phyloP scores from a whole-genome alignment of 2,113 vertebrate genomes.

The Butastur rufipennis region DNA sequence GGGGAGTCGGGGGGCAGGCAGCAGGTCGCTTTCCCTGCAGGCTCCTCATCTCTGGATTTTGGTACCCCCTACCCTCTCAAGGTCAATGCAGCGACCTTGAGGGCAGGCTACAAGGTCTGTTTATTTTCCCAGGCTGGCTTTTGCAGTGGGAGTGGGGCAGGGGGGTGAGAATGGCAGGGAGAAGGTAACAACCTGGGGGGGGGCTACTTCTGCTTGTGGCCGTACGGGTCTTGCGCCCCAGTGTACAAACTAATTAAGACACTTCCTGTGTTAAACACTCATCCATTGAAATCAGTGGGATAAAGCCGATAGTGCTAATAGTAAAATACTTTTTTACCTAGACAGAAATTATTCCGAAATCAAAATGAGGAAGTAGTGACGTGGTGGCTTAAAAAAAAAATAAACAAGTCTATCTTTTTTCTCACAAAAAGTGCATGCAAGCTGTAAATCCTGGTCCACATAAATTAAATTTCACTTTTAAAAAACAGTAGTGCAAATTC shows the following conservation, averaged over 20 bases:
- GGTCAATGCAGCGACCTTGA: conserved; percentile 46
- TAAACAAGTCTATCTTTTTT: background rate
- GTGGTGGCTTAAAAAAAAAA: background rate
- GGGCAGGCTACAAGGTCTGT: conserved; percentile 16
- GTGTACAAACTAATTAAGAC: background rate
- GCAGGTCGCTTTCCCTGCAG: background rate
- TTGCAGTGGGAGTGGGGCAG: background rate
- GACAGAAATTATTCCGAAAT: background rate
- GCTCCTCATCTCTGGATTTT: background rate
- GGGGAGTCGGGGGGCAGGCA: accelerated
- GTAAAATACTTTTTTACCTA: background rate
- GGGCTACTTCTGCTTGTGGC: background rate
- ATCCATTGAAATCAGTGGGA: background rate
- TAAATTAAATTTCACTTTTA: conserved; percentile 22
- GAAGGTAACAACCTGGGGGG: background rate
- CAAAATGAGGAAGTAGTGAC: background rate
- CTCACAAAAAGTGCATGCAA: background rate
- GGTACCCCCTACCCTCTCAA: conserved; percentile 26
- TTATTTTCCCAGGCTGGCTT: conserved; percentile 60
- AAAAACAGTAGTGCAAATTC: background rate
- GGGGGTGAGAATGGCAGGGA: background rate
- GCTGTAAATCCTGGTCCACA: background rate
- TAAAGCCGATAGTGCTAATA: background rate
- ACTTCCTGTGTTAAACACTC: background rate
- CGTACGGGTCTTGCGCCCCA: background rate